Evolutionary conservation across 2,113 vertebrate species (phyloP), one percentile per base, ranked within the genome.

Genomic region (Spizaetus ornatus): DNA sequence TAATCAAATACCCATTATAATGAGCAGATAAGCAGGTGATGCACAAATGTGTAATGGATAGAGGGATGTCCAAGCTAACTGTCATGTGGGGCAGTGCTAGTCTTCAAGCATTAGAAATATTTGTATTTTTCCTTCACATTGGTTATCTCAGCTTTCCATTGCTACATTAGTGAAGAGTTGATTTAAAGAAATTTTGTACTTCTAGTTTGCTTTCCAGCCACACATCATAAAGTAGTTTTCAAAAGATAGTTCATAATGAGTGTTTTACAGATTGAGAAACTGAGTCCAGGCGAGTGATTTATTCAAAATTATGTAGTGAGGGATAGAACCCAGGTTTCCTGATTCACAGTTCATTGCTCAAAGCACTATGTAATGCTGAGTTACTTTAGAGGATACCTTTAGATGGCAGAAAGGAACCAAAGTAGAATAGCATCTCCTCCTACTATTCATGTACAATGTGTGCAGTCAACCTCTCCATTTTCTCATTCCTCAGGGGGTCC

Each of bases 401-500:
- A 97, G 92, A 90, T 97, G 96, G 89, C 94, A 97, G 95, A 96
- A 94, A 97, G 92, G 66, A 97, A 93, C 71, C 82, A 63, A 93
- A 96, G 81, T 78, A 96, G 85, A 94, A 95, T 66, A 90, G 85
- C 70, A 66, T 96, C 83, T 93, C 82, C 89, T 95, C 83, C 93
- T 97, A 82, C 88, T 90, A 96, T 97, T 97, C 94, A 91, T 84
- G 91, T 95, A 77, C 80, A 89, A 69, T 90, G 70, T 88, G 91
- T 96, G 90, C 82, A 92, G 91, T 95, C 91, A 95, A 3, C 85
- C 94, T 87, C 88, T 97, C 94, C 90, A 97, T 96, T 97, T 96
- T 94, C 91, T 97, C 93, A 88, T 95, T 96, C 95, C 96, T 95
- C 95, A 97, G 97, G 97, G 95, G 94, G 96, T 95, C 97, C 96